Percentiles rank a stretch among this genome's conserved stretches.
Evolutionary conservation across 64 coral and sea anemone genomes (phyloP).

Genomic region (Porites lutea): DNA sequence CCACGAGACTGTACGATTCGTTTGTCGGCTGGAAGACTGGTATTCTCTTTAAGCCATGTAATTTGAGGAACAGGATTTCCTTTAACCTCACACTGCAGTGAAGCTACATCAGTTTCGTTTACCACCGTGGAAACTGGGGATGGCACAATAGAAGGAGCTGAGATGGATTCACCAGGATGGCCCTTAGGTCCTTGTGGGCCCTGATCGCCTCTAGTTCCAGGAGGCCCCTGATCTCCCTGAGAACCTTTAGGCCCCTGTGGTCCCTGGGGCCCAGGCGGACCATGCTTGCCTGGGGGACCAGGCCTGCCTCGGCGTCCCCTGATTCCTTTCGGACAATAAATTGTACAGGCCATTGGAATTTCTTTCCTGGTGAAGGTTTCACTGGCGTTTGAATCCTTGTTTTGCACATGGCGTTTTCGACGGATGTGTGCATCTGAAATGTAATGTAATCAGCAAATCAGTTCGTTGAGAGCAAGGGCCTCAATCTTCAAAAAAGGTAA

Average conservation of each 20-base stretch:
- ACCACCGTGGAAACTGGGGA: conserved; percentile 22
- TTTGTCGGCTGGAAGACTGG: background rate
- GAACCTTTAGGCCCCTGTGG: conserved; percentile 7
- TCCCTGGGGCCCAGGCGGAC: conserved; percentile 25
- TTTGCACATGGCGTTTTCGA: background rate
- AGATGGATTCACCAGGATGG: conserved; percentile 41
- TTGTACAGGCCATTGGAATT: conserved; percentile 38
- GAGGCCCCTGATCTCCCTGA: conserved; percentile 38
- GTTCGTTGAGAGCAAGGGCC: too few species aligned
- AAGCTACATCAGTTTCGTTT: conserved; percentile 44
- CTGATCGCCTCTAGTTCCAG: conserved; percentile 38
- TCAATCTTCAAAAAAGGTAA: too few species aligned
- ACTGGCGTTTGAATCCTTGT: background rate
- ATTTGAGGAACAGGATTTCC: conserved; percentile 57
- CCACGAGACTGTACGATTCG: conserved; percentile 3
- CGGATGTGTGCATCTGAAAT: background rate
- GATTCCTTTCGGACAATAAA: conserved; percentile 1
- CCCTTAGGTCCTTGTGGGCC: conserved; percentile 53
- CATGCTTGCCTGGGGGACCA: background rate
- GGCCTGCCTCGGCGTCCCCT: conserved; percentile 35
- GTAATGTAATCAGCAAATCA: too few species aligned
- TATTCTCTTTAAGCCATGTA: conserved; percentile 60
- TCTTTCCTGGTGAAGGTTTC: conserved; percentile 2
- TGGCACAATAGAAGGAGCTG: conserved; percentile 40
- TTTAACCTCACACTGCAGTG: conserved; percentile 60